Percentiles rank a stretch among this genome's conserved stretches.
phyloP scores from a whole-genome alignment of 2,797 vertebrate genomes.

The Enoplosus armatus region DNA sequence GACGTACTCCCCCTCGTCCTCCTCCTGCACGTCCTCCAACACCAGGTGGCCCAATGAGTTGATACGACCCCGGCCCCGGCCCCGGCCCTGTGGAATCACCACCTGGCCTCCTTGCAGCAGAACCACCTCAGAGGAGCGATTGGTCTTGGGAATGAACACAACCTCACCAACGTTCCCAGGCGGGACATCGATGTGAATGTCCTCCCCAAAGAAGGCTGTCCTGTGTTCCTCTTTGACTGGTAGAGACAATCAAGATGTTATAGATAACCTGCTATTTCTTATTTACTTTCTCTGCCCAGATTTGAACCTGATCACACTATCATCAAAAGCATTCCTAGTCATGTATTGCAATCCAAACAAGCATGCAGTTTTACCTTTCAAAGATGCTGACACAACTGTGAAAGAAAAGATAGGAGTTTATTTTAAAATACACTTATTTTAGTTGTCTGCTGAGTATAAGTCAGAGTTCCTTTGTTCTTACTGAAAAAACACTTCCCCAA shows the following conservation, averaged over 20 bases:
- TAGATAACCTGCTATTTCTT: not conserved
- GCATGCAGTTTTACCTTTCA: slow-evolving; percentile 75
- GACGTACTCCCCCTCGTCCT: slow-evolving; percentile 81
- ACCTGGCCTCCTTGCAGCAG: slow-evolving; percentile 68
- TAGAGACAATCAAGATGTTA: not conserved
- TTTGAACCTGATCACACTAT: not conserved
- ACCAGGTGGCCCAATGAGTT: slow-evolving; percentile 74
- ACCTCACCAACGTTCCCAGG: slow-evolving; percentile 65
- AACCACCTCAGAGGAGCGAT: slow-evolving; percentile 38
- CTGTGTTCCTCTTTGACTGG: slow-evolving; percentile 77
- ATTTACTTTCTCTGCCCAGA: not conserved
- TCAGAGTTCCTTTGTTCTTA: slow-evolving; percentile 46
- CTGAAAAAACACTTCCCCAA: not conserved
- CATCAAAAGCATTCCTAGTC: not conserved
- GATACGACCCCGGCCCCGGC: no score
- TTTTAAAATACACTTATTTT: slow-evolving; percentile 27
- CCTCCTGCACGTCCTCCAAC: slow-evolving; percentile 81
- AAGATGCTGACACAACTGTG: slow-evolving; percentile 75
- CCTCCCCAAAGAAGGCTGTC: slow-evolving; percentile 83
- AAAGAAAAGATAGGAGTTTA: slow-evolving; percentile 31
- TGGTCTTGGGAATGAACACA: slow-evolving; percentile 71
- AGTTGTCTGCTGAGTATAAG: slow-evolving; percentile 29
- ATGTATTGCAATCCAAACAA: slow-evolving; percentile 7
- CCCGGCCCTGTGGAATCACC: slow-evolving; percentile 24
- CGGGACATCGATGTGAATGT: slow-evolving; percentile 77